Evolutionary conservation across 2,113 vertebrate genomes (phyloP).

Genomic region (Rhinopomastus cyanomelas): DNA sequence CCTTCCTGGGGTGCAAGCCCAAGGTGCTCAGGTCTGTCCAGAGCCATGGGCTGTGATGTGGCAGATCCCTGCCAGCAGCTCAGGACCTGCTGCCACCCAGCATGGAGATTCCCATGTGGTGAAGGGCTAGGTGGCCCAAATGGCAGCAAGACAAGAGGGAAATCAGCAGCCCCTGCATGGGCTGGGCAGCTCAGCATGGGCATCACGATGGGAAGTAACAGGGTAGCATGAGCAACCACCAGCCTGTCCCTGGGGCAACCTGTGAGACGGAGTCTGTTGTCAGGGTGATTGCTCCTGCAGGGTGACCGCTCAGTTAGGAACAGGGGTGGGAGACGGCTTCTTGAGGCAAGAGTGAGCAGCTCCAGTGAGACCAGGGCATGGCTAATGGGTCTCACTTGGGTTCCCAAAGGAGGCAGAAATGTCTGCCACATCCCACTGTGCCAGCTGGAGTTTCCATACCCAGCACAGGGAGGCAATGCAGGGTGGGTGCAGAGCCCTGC

Average conservation of each 20-base stretch:
- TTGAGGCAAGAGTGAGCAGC: background rate
- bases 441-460: accelerated
- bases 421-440: accelerated
- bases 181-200: background rate
- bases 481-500: accelerated
- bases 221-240: background rate
- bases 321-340: accelerated
- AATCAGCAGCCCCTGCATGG: accelerated
- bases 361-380: accelerated
- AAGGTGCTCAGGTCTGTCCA: accelerated
- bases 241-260: background rate
- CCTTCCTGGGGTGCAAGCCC: background rate
- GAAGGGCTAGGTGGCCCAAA: accelerated
- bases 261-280: accelerated
- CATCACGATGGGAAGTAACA: background rate
- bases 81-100: background rate
- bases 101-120: accelerated
- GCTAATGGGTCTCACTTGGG: background rate
- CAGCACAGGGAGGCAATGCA: accelerated
- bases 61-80: accelerated
- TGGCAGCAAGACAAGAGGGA: accelerated
- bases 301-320: background rate
- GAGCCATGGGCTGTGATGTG: accelerated
- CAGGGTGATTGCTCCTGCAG: background rate
- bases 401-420: accelerated